Base-by-base conservation (phyloP, 2,797 vertebrate species). In the Apogon hyalosoma region DNA sequence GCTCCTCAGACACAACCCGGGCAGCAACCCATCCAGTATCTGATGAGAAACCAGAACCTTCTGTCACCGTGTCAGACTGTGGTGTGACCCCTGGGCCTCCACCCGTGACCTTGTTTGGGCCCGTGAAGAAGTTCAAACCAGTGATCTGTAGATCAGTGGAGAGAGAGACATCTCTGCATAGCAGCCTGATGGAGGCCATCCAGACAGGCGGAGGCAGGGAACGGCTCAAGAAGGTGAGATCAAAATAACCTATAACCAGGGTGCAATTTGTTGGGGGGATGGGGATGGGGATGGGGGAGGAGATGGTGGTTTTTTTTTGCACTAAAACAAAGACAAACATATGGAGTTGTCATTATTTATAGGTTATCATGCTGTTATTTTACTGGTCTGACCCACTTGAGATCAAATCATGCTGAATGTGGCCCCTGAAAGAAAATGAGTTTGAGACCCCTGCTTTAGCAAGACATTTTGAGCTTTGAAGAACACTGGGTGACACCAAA, bases 171-270 rank as follows among this genome's bases (percentile, higher is more conserved):
- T 95, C 94, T 2, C 82, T 98, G 51, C 98, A 99, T 87, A 95
- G 93, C 61, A 93, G 91, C 54, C 92, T 99, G 46, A 99, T 99
- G 97, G 95, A 95, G 75, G 96, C 96, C 33, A 99, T 99, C 87
- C 97, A 98, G 78, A 92, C 93, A 1, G 92, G 83, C 0, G 95
- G 94, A 16, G 95, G 95, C 79, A 96, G 90, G 70, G 95, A 96
- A 19, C 87, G 85, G 12, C 95, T 99, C 24, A 95, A 91, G 73
- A 99, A 96, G 96, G 98, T 98, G 90, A 93, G 80, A 11, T 31
- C 21, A 39, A 58, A 18, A 67, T 68, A 2, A 54, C 3, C 2
- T 21, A 6, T 14, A 7, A 12, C 7, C 4, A n/a, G 8, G 21
- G 1, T 0, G 7, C 48, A 11, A n/a, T 53, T 57, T 24, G n/a